Evolutionary conservation across 35 echinoderm and acorn worm genomes (phyloP).

Genomic region (Apostichopus parvimensis): DNA sequence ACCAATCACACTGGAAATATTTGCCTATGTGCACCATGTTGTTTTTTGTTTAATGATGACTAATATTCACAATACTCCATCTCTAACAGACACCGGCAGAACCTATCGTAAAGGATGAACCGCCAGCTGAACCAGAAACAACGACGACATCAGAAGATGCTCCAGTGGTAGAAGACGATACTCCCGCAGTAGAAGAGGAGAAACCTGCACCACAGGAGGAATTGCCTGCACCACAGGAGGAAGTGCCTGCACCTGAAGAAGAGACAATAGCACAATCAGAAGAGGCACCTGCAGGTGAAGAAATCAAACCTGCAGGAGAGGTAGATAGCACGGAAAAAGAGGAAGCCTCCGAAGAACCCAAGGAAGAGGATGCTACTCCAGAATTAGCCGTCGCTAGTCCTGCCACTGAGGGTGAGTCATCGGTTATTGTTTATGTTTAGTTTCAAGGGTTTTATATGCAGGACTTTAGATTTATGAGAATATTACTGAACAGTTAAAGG

Average conservation of each 20-base stretch:
- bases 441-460: too few relatives aligned
- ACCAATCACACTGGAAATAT: too few relatives aligned
- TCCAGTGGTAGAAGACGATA: neutral
- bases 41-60: too few relatives aligned
- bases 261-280: neutral
- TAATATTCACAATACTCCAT: too few relatives aligned
- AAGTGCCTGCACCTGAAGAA: neutral
- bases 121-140: constrained; percentile 10
- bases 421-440: neutral
- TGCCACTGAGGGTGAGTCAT: neutral
- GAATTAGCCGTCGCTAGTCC: neutral
- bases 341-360: neutral
- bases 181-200: neutral
- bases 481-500: too few relatives aligned
- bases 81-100: constrained; percentile 14
- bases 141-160: neutral
- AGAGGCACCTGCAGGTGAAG: constrained; percentile 1
- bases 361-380: neutral
- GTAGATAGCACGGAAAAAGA: neutral
- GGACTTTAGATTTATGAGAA: too few relatives aligned
- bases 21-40: too few relatives aligned
- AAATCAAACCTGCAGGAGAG: neutral
- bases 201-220: constrained; percentile 7
- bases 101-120: constrained; percentile 14
- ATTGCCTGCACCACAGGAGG: neutral